Percentiles rank a stretch among this genome's conserved stretches.
Evolutionary conservation across 1,140 invertebrate genomes (phyloP).

Genomic region (Drosophila athabasca): DNA sequence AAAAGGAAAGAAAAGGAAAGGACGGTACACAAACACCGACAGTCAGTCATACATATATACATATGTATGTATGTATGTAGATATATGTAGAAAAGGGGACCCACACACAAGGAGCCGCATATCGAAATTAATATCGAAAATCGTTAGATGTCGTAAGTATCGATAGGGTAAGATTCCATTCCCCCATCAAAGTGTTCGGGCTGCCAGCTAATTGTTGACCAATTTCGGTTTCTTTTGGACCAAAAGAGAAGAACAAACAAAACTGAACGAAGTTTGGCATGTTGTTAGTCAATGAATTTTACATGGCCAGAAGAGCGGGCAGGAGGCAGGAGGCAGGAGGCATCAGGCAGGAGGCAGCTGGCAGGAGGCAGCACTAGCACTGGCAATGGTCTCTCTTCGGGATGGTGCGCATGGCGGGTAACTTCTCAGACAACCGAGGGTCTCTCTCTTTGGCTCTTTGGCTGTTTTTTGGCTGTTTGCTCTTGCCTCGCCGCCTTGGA

Average conservation of each 20-base stretch:
- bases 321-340: not conserved
- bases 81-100: not conserved
- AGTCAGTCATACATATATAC: not conserved
- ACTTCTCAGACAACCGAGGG: too few relatives aligned
- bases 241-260: constrained; percentile 3
- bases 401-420: too few relatives aligned
- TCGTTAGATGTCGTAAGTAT: too few relatives aligned
- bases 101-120: not conserved
- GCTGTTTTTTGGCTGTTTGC: not conserved
- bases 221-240: not conserved
- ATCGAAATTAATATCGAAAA: not conserved
- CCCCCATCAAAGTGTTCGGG: not conserved
- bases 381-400: too few relatives aligned
- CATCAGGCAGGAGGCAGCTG: not conserved
- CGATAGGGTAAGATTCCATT: not conserved
- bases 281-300: constrained; percentile 79
- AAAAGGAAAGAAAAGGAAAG: not conserved
- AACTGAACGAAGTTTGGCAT: constrained; percentile 64
- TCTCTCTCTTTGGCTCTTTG: not conserved
- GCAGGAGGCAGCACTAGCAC: not conserved
- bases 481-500: constrained; percentile 23
- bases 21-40: constrained; percentile 3
- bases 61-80: constrained; percentile 7
- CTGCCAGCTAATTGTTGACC: not conserved
- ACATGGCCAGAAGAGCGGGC: constrained; percentile 48